phyloP scores from a whole-genome alignment of 2,113 vertebrate genomes.

The Anolis sagrei region DNA sequence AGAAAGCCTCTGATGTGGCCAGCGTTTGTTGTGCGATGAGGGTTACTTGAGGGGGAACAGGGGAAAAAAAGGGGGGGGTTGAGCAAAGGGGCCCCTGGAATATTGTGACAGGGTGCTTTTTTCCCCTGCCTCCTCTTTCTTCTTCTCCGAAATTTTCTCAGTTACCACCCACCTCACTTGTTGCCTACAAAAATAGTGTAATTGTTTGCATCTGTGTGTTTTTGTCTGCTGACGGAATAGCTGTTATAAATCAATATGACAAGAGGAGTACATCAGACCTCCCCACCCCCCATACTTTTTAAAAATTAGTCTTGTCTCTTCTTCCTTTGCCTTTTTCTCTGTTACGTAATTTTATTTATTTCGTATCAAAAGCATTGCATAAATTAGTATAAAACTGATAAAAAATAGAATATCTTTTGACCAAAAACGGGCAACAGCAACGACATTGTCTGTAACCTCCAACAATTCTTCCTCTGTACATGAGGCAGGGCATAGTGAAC shows the following conservation, averaged over 20 bases:
- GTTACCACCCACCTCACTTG: slow-evolving; percentile 90
- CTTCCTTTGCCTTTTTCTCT: slow-evolving; percentile 2
- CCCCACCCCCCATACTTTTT: neutral
- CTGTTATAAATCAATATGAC: slow-evolving; percentile 86
- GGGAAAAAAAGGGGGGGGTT: too few relatives aligned
- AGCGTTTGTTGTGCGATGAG: slow-evolving; percentile 89
- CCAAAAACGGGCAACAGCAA: too few relatives aligned
- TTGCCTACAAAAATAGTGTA: slow-evolving; percentile 91
- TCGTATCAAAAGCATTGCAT: too few relatives aligned
- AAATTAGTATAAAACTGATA: too few relatives aligned
- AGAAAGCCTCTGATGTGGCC: slow-evolving; percentile 92
- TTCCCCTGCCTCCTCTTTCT: slow-evolving; percentile 6
- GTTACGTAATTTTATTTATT: neutral
- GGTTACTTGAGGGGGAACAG: slow-evolving; percentile 76
- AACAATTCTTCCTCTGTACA: too few relatives aligned
- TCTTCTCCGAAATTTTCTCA: slow-evolving; percentile 76
- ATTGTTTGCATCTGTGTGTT: slow-evolving; percentile 90
- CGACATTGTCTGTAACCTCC: too few relatives aligned
- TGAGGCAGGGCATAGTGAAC: too few relatives aligned
- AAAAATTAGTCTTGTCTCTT: slow-evolving; percentile 68
- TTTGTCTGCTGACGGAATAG: slow-evolving; percentile 76
- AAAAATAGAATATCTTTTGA: too few relatives aligned
- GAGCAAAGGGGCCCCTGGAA: slow-evolving; percentile 49
- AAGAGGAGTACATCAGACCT: slow-evolving; percentile 55
- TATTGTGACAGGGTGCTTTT: slow-evolving; percentile 80